A percentile compares a stretch with the other conserved stretches of the same genome.
Evolutionary conservation across 2,113 vertebrate genomes (phyloP).

Genomic region (Sorex fumeus): DNA sequence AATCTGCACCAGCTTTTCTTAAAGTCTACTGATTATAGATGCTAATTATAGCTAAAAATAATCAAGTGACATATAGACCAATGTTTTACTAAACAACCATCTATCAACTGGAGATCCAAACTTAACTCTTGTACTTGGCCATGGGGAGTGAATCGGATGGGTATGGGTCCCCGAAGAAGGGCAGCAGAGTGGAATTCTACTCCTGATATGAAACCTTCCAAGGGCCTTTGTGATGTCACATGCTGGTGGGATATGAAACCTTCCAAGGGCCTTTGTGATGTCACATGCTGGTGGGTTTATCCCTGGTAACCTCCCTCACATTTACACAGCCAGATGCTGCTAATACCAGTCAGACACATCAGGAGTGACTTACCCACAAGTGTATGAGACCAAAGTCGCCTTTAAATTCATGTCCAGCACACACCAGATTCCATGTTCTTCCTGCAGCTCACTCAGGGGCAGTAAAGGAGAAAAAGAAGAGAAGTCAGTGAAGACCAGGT

Average conservation of each 20-base stretch:
- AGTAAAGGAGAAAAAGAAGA: not conserved
- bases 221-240: not conserved
- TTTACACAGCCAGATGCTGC: not conserved
- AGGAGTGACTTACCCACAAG: not conserved
- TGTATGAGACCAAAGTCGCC: not conserved
- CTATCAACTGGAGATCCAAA: not conserved
- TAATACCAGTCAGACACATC: not conserved
- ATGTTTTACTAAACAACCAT: not conserved
- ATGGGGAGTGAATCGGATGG: not conserved
- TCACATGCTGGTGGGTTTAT: not conserved
- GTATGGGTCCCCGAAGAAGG: no score
- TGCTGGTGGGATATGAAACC: no score
- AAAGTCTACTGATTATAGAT: not conserved
- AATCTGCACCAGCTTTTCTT: not conserved
- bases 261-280: not conserved
- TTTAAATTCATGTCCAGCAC: not conserved
- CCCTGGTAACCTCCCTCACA: not conserved
- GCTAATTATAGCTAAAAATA: slow-evolving; percentile 1
- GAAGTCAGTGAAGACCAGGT: not conserved
- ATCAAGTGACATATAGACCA: not conserved
- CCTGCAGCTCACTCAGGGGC: not conserved
- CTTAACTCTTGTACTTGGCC: not conserved
- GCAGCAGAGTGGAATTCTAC: not conserved
- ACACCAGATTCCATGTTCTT: not conserved
- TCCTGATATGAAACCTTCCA: not conserved